Percentiles rank a stretch among this genome's conserved stretches.
phyloP scores from a whole-genome alignment of 1,140 invertebrate species.

The Chelonus insularis region DNA sequence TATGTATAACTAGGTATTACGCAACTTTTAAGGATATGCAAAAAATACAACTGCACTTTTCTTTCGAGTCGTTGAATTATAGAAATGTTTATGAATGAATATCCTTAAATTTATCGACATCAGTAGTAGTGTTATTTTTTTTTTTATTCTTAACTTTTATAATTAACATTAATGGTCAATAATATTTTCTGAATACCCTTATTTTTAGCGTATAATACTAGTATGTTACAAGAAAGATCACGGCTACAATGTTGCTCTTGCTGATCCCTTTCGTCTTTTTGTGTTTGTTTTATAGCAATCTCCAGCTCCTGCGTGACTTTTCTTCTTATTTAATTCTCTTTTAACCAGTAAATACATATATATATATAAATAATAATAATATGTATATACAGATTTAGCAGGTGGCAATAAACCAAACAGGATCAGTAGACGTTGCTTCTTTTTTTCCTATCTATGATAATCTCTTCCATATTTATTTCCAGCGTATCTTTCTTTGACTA shows the following conservation, averaged over 20 bases:
- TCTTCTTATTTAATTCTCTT: conserved; percentile 10
- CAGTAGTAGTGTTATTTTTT: background rate
- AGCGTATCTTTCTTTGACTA: conserved; percentile 16
- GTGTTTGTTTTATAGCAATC: background rate
- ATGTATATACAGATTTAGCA: conserved; percentile 32
- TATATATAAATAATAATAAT: conserved; percentile 34
- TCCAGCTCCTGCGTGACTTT: conserved; percentile 1
- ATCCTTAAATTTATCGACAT: background rate
- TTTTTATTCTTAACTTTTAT: background rate
- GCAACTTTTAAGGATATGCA: background rate
- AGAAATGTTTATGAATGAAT: background rate
- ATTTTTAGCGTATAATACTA: conserved; percentile 24
- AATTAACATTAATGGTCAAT: conserved; percentile 1
- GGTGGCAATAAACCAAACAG: conserved; percentile 27
- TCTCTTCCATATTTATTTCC: conserved; percentile 3
- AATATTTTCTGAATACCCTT: conserved; percentile 2
- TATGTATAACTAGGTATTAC: conserved; percentile 38
- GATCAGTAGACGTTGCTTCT: conserved; percentile 21
- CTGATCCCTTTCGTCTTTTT: background rate
- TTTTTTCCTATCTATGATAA: conserved; percentile 14
- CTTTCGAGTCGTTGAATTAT: background rate
- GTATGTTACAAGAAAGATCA: conserved; percentile 32
- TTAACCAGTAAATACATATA: conserved; percentile 27
- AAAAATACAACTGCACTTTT: background rate
- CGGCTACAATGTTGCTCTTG: conserved; percentile 13